Conservation (phyloP, 2,888 invertebrate species). For the Eilema caniola region DNA sequence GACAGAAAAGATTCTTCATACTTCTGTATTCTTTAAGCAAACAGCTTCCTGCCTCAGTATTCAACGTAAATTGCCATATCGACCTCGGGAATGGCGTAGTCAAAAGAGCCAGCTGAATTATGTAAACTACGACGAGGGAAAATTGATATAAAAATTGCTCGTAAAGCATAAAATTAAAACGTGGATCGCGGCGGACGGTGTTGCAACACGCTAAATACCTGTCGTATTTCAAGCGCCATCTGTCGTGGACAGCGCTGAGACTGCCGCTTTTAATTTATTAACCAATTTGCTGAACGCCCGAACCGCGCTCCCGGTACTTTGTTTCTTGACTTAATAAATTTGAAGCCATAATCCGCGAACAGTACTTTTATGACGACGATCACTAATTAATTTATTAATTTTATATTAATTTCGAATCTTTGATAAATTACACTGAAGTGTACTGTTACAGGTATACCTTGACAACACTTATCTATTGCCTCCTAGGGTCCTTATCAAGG, state of each 20-base stretch:
- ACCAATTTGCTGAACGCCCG: slow-evolving; percentile 83
- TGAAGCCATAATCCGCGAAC: slow-evolving; percentile 76
- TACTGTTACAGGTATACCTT: not conserved
- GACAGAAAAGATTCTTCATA: slow-evolving; percentile 17
- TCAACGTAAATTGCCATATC: slow-evolving; percentile 70
- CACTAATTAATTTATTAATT: slow-evolving; percentile 60
- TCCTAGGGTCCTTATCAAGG: not conserved
- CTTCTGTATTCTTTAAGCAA: slow-evolving; percentile 57
- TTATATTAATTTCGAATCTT: slow-evolving; percentile 46
- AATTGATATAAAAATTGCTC: slow-evolving; percentile 85
- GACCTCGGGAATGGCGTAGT: slow-evolving; percentile 67
- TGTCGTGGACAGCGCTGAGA: slow-evolving; percentile 83
- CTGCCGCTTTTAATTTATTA: slow-evolving; percentile 86
- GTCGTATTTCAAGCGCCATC: slow-evolving; percentile 85
- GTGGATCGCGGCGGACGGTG: slow-evolving; percentile 79
- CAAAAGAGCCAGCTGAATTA: slow-evolving; percentile 71
- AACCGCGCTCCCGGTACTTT: slow-evolving; percentile 79
- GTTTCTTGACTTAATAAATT: slow-evolving; percentile 84
- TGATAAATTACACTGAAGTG: slow-evolving; percentile 21
- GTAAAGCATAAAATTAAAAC: slow-evolving; percentile 86
- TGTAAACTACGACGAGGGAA: slow-evolving; percentile 74
- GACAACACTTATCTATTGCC: not conserved
- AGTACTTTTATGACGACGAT: slow-evolving; percentile 67
- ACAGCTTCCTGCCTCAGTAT: slow-evolving; percentile 56
- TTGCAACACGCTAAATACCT: slow-evolving; percentile 86